Conservation (phyloP, 2,797 vertebrate species). For the Microcaecilia unicolor region DNA sequence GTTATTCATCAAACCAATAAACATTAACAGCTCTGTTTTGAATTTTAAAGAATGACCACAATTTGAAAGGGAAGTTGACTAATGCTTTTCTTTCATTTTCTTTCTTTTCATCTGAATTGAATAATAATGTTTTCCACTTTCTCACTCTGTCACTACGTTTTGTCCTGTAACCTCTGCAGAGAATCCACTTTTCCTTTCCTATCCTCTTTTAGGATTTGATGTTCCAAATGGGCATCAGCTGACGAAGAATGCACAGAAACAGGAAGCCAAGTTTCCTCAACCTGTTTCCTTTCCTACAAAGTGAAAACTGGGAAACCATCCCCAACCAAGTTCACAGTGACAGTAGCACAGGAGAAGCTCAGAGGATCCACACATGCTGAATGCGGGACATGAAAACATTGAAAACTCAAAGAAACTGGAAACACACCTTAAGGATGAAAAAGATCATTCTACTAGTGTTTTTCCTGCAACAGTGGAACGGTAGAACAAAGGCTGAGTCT, state of each 20-base stretch:
- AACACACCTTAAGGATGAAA: conserved; percentile 27
- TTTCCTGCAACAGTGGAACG: conserved; percentile 20
- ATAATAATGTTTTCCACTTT: conserved; percentile 29
- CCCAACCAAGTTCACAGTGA: conserved; percentile 13
- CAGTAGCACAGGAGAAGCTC: conserved; percentile 5
- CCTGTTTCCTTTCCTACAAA: conserved; percentile 48
- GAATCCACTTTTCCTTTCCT: conserved; percentile 18
- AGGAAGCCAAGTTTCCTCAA: conserved; percentile 58
- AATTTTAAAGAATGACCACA: neutral
- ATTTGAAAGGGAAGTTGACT: conserved; percentile 25
- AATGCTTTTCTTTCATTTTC: conserved; percentile 15
- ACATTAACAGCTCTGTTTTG: neutral
- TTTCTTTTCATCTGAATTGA: conserved; percentile 18
- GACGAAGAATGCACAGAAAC: conserved; percentile 41
- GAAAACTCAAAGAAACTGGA: neutral
- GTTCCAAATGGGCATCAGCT: conserved; percentile 38
- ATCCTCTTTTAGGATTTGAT: conserved; percentile 10
- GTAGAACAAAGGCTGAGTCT: conserved; percentile 6
- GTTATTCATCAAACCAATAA: neutral
- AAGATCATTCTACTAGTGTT: conserved; percentile 22
- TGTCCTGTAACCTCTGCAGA: conserved; percentile 22
- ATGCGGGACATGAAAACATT: neutral
- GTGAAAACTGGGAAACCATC: conserved; percentile 20
- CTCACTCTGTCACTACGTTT: conserved; percentile 20
- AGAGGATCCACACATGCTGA: too few species aligned